A percentile compares a stretch with the other conserved stretches of the same genome.
phyloP scores from a whole-genome alignment of 2,888 invertebrate genomes.

The Entomobrya proxima region DNA sequence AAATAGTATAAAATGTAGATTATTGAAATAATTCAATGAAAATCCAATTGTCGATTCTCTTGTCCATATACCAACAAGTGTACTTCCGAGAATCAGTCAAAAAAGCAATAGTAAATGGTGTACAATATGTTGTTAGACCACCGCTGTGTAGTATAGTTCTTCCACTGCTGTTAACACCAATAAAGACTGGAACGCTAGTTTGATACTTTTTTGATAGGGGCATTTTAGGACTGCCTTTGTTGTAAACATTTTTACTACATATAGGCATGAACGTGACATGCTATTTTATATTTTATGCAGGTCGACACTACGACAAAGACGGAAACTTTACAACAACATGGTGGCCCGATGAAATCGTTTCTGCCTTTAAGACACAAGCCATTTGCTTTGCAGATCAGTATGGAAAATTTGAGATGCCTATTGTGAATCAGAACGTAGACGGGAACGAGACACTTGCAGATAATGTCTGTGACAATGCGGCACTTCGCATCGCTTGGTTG shows the following conservation, averaged over 20 bases:
- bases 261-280: too few relatives aligned
- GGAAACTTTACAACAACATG: conserved; percentile 77
- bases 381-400: conserved; percentile 77
- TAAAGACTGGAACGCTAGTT: too few relatives aligned
- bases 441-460: conserved; percentile 78
- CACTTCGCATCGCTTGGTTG: conserved; percentile 77
- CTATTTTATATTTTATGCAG: conserved; percentile 65
- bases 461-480: conserved; percentile 78
- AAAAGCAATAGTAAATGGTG: too few relatives aligned
- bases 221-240: too few relatives aligned
- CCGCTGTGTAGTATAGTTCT: background rate
- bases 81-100: too few relatives aligned
- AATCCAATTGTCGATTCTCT: too few relatives aligned
- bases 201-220: too few relatives aligned
- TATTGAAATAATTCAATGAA: too few relatives aligned
- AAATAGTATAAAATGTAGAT: too few relatives aligned
- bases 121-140: background rate
- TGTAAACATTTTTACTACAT: too few relatives aligned
- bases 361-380: conserved; percentile 76
- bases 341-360: conserved; percentile 77
- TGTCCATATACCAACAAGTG: too few relatives aligned
- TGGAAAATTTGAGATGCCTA: conserved; percentile 76
- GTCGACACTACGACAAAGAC: conserved; percentile 76
- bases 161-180: too few relatives aligned
- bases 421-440: conserved; percentile 76